These are phyloP conservation scores for Clinocottus analis DNA, from an alignment of 2,113 vertebrate genomes.

Conservation along the genomic window DNA sequence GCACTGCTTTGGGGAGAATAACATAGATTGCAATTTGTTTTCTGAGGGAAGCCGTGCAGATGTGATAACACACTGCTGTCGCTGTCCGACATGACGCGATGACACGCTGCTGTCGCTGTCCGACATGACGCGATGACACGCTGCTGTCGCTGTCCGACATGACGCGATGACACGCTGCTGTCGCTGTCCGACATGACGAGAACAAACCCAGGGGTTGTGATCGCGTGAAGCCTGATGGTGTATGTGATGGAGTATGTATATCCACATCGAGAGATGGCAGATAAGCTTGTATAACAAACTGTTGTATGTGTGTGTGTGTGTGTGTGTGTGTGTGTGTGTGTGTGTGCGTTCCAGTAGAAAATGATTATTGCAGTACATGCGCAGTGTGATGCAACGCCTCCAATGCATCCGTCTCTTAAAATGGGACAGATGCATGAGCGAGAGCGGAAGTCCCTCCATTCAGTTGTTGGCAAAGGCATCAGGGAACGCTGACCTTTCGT, in stretches of 20 bases:
- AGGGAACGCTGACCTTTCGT: slow-evolving; percentile 80
- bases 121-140: slow-evolving; percentile 57
- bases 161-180: slow-evolving; percentile 48
- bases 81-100: slow-evolving; percentile 61
- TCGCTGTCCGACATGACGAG: slow-evolving; percentile 61
- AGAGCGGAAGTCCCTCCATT: slow-evolving; percentile 76
- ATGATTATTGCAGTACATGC: neutral
- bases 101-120: too few relatives aligned
- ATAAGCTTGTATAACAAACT: slow-evolving; percentile 31
- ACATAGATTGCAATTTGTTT: slow-evolving; percentile 35
- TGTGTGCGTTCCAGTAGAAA: slow-evolving; percentile 8
- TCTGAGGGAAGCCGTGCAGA: slow-evolving; percentile 36
- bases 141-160: slow-evolving; percentile 60
- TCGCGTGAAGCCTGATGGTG: slow-evolving; percentile 3
- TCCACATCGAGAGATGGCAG: neutral
- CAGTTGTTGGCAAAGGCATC: slow-evolving; percentile 80
- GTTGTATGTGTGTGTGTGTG: slow-evolving; percentile 3
- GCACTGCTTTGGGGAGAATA: slow-evolving; percentile 20
- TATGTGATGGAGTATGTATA: slow-evolving; percentile 9
- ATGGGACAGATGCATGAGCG: slow-evolving; percentile 64
- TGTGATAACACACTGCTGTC: slow-evolving; percentile 52
- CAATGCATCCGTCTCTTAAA: slow-evolving; percentile 62
- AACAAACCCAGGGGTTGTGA: slow-evolving; percentile 60
- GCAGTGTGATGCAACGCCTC: slow-evolving; percentile 61
- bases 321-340: neutral